A percentile compares a stretch with the other conserved stretches of the same genome.
Evolutionary conservation across 2,888 invertebrate genomes (phyloP).

Genomic region (Caenorhabditis panamensis): DNA sequence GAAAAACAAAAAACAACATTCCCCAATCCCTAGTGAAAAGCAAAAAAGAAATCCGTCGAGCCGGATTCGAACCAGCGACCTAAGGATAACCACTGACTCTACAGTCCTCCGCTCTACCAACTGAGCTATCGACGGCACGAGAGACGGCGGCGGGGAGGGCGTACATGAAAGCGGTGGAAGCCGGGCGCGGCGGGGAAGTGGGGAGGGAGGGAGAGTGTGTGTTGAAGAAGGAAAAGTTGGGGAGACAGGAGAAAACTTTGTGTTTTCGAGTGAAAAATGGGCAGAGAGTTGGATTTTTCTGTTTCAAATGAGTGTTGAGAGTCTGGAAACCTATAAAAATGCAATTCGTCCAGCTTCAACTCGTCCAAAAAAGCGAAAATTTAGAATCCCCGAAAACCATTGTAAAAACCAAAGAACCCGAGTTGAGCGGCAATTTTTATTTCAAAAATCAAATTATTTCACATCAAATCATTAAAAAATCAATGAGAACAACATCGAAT

Average conservation of each 20-base stretch:
- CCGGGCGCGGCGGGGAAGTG: neutral
- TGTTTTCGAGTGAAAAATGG: too few relatives aligned
- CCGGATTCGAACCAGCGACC: slow-evolving; percentile 77
- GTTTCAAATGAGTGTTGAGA: too few relatives aligned
- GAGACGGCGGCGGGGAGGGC: neutral
- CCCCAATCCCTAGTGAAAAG: neutral
- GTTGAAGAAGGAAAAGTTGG: neutral
- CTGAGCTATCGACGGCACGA: slow-evolving; percentile 70
- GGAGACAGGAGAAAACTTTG: neutral
- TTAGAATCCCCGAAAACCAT: too few relatives aligned
- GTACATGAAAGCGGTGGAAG: neutral
- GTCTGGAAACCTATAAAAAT: too few relatives aligned
- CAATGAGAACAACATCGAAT: too few relatives aligned
- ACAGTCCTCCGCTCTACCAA: slow-evolving; percentile 74
- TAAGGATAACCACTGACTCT: slow-evolving; percentile 71
- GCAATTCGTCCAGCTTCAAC: too few relatives aligned
- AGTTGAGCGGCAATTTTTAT: neutral
- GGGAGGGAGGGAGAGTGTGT: neutral
- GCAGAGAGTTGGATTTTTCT: too few relatives aligned
- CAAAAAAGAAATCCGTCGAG: slow-evolving; percentile 70
- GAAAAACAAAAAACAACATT: too few relatives aligned
- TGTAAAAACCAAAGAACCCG: too few relatives aligned
- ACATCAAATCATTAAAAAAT: too few relatives aligned
- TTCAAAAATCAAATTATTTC: too few relatives aligned
- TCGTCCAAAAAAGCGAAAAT: too few relatives aligned